phyloP scores from a whole-genome alignment of 2,797 vertebrate species.

The Myioborus miniatus region DNA sequence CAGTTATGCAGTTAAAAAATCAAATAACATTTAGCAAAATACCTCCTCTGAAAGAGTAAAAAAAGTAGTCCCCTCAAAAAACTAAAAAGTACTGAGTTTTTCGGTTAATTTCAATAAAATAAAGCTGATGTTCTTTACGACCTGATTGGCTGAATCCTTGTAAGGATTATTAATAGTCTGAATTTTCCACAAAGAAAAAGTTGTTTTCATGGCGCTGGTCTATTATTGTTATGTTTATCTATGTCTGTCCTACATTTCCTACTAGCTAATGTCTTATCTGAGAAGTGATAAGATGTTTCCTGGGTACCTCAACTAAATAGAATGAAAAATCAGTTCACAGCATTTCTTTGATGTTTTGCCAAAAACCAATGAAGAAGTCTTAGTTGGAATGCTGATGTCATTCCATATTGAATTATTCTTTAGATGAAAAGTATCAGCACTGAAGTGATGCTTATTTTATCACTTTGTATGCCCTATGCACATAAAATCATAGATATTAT shows the following conservation, averaged over 20 bases:
- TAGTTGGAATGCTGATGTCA: not conserved
- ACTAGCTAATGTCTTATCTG: not conserved
- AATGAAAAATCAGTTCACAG: not conserved
- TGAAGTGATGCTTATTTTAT: not conserved
- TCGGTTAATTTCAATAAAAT: not conserved
- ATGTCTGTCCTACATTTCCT: not conserved
- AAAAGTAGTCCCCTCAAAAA: fast-evolving
- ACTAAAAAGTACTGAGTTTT: not conserved
- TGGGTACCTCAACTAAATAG: not conserved
- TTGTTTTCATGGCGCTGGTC: not conserved
- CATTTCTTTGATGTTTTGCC: slow-evolving; percentile 29
- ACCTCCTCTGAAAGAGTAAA: not conserved
- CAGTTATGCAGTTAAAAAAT: not conserved
- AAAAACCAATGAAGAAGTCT: not conserved
- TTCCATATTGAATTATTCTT: slow-evolving; percentile 14
- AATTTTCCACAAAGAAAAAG: not conserved
- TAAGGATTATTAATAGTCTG: not conserved
- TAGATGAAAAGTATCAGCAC: slow-evolving; percentile 7
- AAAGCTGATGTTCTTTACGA: not conserved
- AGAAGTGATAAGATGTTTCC: not conserved
- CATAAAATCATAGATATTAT: not conserved
- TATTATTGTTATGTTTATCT: not conserved
- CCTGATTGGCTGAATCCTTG: not conserved
- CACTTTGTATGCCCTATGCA: not conserved
- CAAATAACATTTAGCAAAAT: not conserved